phyloP scores from a whole-genome alignment of 2,888 invertebrate genomes.

The Cyaniris semiargus region DNA sequence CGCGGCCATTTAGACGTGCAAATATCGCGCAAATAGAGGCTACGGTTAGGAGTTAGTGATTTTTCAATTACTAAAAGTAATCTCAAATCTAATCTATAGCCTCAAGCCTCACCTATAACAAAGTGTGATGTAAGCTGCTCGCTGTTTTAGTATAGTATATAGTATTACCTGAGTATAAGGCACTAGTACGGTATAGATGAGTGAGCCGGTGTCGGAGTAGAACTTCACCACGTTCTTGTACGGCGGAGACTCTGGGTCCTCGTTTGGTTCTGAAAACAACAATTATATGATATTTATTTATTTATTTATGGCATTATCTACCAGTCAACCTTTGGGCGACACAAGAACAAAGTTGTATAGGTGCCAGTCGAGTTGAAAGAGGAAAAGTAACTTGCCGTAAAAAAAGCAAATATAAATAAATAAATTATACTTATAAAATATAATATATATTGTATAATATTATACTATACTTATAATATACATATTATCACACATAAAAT shows the following conservation, averaged over 20 bases:
- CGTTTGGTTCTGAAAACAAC: constrained; percentile 56
- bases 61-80: not conserved
- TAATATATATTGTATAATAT: too few species aligned
- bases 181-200: constrained; percentile 89
- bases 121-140: too few species aligned
- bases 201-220: constrained; percentile 91
- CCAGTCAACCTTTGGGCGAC: too few species aligned
- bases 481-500: too few species aligned
- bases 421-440: too few species aligned
- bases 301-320: too few species aligned
- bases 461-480: too few species aligned
- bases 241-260: constrained; percentile 66
- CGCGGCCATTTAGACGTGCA: not conserved
- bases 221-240: constrained; percentile 93
- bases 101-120: not conserved
- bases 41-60: not conserved
- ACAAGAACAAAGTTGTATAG: too few species aligned
- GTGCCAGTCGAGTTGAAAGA: too few species aligned
- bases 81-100: too few species aligned
- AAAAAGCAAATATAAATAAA: too few species aligned
- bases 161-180: constrained; percentile 86
- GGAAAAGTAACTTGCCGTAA: too few species aligned
- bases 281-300: not conserved
- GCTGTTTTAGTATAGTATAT: constrained; percentile 37
- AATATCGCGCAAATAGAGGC: not conserved